Conservation (phyloP, 2,113 vertebrate species). For the Sphyrna mokarran region DNA sequence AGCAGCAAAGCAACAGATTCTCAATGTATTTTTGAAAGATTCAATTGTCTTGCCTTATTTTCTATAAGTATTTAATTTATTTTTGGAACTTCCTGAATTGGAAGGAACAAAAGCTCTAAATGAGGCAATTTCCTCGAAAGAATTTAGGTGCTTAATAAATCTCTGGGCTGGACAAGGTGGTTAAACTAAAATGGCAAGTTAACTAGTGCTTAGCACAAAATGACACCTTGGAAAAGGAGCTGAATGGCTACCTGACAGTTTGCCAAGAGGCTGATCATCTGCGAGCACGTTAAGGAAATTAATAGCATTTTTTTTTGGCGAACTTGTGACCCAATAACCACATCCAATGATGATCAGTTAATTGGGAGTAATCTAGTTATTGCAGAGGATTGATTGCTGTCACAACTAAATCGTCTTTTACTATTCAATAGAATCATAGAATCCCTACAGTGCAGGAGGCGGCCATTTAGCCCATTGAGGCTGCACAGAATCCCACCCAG, state of each 20-base stretch:
- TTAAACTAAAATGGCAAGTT: background rate
- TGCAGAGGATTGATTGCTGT: background rate
- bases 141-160: too few species aligned
- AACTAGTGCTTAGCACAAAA: background rate
- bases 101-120: background rate
- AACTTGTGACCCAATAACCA: background rate
- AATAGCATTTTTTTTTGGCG: background rate
- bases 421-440: background rate
- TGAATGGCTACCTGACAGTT: background rate
- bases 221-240: background rate
- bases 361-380: background rate
- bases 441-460: too few species aligned
- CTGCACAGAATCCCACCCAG: too few species aligned
- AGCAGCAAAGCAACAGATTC: background rate
- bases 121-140: background rate
- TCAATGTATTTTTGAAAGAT: background rate
- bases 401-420: background rate
- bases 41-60: background rate
- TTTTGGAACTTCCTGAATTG: background rate
- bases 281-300: background rate
- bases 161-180: background rate
- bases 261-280: too few species aligned
- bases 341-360: background rate
- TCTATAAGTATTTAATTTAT: background rate
- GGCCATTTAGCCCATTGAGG: too few species aligned